Evolutionary conservation across 2,797 vertebrate genomes (phyloP), one percentile per base, ranked within the genome.

Genomic region (Valencia hispanica): DNA sequence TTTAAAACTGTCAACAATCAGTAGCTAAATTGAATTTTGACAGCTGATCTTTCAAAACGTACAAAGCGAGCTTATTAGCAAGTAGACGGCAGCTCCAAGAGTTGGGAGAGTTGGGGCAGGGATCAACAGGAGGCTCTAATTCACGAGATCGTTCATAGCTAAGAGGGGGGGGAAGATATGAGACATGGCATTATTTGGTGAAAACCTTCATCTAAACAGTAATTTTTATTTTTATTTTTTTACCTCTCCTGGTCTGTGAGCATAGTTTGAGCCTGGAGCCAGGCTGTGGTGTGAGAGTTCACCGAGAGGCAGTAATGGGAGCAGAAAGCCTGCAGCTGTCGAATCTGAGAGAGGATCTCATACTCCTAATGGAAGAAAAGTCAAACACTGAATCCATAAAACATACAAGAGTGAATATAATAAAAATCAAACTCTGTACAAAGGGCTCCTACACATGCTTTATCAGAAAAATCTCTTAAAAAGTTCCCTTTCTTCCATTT

Each of bases 231-330:
- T 0, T 0, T 7, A 25, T 20, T 61, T 32, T 6, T 84, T 89
- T 86, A 97, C 97, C 97, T 98, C 91, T 97, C 95, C 81, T 97
- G 96, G 88, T 97, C 97, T 0, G 94, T 96, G 83, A 98, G 95
- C 36, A 94, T 83, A 0, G 80, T 86, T 59, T 95, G 94, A 1
- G 89, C 86, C 36, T 89, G 94, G 71, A 98, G 93, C 92, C 96
- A 96, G 15, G 86, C 48, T 5, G 90, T 80, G 73, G 98, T 59
- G 0, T 53, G 34, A 0, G 86, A 72, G 70, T 87, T 89, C 2
- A 93, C 90, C 0, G 91, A 91, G 55, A 98, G 86, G 55, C 61
- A 78, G 87, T 97, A 97, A 51, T 86, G 91, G 48, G 83, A 93
- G 79, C 97, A 97, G 0, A 95, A 95, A 0, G 85, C 84, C 91